Percentiles rank a stretch among this genome's conserved stretches.
phyloP scores from a whole-genome alignment of 2,797 vertebrate genomes.

The Prunella strophiata region DNA sequence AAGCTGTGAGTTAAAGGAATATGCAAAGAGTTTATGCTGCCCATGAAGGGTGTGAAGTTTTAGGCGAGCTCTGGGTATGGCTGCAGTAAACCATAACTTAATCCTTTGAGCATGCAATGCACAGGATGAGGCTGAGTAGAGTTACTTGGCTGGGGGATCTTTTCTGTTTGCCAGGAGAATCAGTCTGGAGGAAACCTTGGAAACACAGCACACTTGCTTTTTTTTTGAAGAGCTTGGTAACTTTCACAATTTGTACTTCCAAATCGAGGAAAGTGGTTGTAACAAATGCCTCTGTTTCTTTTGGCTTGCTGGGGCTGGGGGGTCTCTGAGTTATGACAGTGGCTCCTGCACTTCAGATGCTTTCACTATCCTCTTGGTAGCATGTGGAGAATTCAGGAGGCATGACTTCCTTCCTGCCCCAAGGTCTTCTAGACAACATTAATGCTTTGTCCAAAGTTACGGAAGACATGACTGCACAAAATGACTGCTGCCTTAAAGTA shows the following conservation, averaged over 20 bases:
- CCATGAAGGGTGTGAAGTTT: not conserved
- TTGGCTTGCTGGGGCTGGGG: not conserved
- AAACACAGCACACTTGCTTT: not conserved
- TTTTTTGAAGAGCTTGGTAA: not conserved
- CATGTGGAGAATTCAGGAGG: not conserved
- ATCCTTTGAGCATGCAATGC: fast-evolving
- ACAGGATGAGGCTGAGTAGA: not conserved
- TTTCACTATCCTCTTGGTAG: not conserved
- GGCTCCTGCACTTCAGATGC: not conserved
- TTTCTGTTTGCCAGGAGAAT: not conserved
- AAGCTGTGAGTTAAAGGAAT: not conserved
- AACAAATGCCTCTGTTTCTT: not conserved
- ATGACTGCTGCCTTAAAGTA: not conserved
- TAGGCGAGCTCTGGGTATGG: fast-evolving
- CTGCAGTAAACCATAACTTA: not conserved
- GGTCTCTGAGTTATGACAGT: not conserved
- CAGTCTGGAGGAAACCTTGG: constrained; percentile 7
- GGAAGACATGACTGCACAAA: not conserved
- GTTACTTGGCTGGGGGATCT: constrained; percentile 15
- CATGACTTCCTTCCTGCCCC: not conserved
- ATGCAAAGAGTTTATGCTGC: not conserved
- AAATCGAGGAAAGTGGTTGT: not conserved
- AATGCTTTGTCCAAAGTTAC: not conserved
- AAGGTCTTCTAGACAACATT: not conserved
- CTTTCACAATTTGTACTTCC: not conserved